Conservation (phyloP, 2,113 vertebrate species). For the Genyomyrus donnyi region DNA sequence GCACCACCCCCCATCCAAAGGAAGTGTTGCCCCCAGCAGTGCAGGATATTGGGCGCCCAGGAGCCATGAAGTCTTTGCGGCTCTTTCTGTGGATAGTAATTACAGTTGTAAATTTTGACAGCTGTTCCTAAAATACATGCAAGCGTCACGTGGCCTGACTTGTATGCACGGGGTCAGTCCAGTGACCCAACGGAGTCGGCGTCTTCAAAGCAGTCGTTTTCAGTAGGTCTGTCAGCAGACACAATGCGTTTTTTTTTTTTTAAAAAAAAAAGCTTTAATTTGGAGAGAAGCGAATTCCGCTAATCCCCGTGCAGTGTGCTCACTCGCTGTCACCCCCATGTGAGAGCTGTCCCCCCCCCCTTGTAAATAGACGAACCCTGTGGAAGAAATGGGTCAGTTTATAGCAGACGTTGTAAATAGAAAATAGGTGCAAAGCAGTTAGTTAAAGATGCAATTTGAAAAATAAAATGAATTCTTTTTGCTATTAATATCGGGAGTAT, state of each 20-base stretch:
- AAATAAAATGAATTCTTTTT: neutral
- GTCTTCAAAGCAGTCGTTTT: neutral
- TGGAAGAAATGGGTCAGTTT: neutral
- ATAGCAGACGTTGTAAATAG: slow-evolving; percentile 12
- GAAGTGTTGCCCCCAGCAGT: neutral
- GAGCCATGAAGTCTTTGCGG: neutral
- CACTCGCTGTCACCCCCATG: neutral
- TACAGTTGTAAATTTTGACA: neutral
- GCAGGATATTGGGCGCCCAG: neutral
- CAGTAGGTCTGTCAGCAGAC: neutral
- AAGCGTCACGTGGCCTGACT: neutral
- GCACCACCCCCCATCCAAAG: neutral
- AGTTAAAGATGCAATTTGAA: slow-evolving; percentile 2
- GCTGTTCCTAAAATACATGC: neutral
- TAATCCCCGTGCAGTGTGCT: neutral
- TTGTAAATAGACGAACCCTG: neutral
- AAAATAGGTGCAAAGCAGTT: neutral
- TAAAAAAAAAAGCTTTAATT: neutral
- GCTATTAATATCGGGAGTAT: neutral
- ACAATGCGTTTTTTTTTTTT: neutral
- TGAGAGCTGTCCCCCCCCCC: neutral
- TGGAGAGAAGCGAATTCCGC: neutral
- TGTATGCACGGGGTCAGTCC: neutral
- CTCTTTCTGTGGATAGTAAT: neutral
- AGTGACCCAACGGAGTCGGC: no score